Evolutionary conservation across 30 jellyfish, hydroid and myxozoan species (phyloP).

Genomic region (Euphysa ruthae): DNA sequence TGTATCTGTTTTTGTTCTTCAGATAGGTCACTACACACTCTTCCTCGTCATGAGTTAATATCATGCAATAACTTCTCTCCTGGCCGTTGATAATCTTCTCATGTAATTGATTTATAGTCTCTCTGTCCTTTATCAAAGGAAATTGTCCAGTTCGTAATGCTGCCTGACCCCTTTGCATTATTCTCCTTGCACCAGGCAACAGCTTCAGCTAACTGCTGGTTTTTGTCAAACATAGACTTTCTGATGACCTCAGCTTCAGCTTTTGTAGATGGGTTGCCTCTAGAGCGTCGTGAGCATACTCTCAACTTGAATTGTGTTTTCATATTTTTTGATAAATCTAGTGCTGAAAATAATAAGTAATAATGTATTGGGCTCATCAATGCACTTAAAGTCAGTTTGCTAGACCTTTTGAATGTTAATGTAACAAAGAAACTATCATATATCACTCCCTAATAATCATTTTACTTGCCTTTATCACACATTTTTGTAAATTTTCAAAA

Average conservation of each 20-base stretch:
- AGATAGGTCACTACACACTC: not conserved
- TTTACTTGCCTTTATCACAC: not conserved
- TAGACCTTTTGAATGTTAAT: too few relatives aligned
- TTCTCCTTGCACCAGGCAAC: constrained; percentile 7
- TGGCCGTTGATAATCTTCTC: not conserved
- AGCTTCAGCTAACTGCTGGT: not conserved
- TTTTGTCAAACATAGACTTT: not conserved
- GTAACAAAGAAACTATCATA: not conserved
- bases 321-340: not conserved
- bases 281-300: not conserved
- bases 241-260: not conserved
- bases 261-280: not conserved
- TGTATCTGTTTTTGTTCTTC: not conserved
- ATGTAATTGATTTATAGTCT: too few relatives aligned
- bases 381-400: too few relatives aligned
- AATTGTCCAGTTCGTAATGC: not conserved
- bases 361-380: too few relatives aligned
- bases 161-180: not conserved
- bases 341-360: too few relatives aligned
- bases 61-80: not conserved
- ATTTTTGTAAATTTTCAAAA: not conserved
- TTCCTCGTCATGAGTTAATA: not conserved
- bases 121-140: not conserved
- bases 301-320: not conserved
- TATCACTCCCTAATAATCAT: not conserved